A percentile compares a stretch with the other conserved stretches of the same genome.
Evolutionary conservation across 2,797 vertebrate species (phyloP).

Genomic region (Rousettus madagascariensis): DNA sequence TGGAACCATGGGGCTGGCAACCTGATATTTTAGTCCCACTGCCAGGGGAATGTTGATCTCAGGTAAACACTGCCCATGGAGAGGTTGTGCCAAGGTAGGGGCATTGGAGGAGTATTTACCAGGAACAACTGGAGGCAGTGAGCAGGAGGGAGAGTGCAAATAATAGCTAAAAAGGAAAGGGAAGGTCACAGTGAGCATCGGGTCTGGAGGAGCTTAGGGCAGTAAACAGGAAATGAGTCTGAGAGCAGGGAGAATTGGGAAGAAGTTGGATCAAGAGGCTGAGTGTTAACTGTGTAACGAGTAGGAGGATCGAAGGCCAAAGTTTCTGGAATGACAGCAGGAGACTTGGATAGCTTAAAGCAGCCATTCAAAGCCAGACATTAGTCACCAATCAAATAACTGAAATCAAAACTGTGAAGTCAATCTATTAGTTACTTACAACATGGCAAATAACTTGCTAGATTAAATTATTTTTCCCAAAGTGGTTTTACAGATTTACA

Average conservation of each 20-base stretch:
- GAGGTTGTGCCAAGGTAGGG: neutral
- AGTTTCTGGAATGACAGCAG: neutral
- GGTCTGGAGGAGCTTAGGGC: neutral
- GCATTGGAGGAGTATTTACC: neutral
- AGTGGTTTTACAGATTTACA: neutral
- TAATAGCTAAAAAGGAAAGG: neutral
- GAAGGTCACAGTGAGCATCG: neutral
- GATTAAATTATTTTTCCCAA: neutral
- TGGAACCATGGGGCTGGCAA: neutral
- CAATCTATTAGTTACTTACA: neutral
- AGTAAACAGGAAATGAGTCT: neutral
- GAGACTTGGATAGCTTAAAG: neutral
- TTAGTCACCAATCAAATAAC: neutral
- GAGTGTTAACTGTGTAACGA: neutral
- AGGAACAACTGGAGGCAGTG: neutral
- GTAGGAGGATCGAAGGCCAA: neutral
- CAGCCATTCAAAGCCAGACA: neutral
- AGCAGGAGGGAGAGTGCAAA: neutral
- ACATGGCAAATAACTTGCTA: neutral
- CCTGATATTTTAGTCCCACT: neutral
- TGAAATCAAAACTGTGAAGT: neutral
- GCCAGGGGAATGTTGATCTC: neutral
- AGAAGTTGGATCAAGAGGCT: neutral
- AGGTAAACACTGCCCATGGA: neutral
- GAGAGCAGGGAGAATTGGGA: neutral